Evolutionary conservation across 1,140 invertebrate genomes (phyloP).

Genomic region (Battus philenor): DNA sequence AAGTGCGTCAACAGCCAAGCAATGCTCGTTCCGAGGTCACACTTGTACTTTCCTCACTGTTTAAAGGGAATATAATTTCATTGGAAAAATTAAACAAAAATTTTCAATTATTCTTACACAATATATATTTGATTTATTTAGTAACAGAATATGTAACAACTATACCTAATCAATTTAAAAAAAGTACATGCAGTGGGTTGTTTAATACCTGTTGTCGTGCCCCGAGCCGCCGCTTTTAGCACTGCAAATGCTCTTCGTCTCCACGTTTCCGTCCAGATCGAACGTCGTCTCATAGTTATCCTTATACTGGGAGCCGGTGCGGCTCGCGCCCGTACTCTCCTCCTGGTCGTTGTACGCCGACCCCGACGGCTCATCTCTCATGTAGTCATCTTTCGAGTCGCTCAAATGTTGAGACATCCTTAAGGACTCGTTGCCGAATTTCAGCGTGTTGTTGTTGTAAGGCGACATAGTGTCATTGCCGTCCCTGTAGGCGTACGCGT

Average conservation of each 20-base stretch:
- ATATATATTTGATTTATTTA: no score
- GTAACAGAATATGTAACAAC: no score
- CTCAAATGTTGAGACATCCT: slow-evolving; percentile 61
- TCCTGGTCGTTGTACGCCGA: slow-evolving; percentile 58
- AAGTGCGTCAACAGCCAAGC: no score
- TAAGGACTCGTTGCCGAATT: slow-evolving; percentile 67
- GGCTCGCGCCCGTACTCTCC: slow-evolving; percentile 30
- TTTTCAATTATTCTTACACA: no score
- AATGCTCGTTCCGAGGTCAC: no score
- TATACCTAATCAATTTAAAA: slow-evolving; percentile 13
- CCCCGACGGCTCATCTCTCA: slow-evolving; percentile 50
- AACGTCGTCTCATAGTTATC: slow-evolving; percentile 90
- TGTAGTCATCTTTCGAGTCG: slow-evolving; percentile 64
- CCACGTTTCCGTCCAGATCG: slow-evolving; percentile 89
- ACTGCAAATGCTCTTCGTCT: slow-evolving; percentile 82
- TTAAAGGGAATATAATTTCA: no score
- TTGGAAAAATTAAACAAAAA: no score
- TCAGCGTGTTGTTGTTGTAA: slow-evolving; percentile 70
- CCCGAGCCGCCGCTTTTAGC: slow-evolving; percentile 81
- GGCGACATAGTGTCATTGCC: slow-evolving; percentile 41
- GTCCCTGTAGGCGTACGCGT: slow-evolving; percentile 54
- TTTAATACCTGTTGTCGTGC: slow-evolving; percentile 79
- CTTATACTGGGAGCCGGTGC: slow-evolving; percentile 60
- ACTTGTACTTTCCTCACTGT: no score
- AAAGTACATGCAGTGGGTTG: slow-evolving; percentile 15